These are phyloP conservation scores for Galendromus occidentalis DNA, from an alignment of 1,140 invertebrate species.

Conservation along the genomic window DNA sequence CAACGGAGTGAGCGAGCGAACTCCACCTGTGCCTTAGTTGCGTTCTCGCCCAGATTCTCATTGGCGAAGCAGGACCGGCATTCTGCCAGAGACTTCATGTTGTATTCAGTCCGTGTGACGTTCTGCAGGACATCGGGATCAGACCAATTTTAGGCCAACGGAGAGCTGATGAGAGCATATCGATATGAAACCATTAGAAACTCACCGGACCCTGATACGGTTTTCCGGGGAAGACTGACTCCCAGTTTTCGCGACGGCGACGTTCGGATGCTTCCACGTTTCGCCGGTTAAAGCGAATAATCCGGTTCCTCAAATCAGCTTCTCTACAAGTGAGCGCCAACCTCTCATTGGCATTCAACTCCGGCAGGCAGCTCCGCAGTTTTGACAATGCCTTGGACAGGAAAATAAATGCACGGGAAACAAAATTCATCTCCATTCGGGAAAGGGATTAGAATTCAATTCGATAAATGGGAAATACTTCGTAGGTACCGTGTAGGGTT, in stretches of 20 bases:
- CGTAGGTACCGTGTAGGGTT: neutral
- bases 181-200: neutral
- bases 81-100: neutral
- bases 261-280: neutral
- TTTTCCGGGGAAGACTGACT: neutral
- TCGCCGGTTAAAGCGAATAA: neutral
- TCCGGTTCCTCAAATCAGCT: neutral
- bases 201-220: neutral
- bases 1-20: neutral
- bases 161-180: neutral
- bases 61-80: neutral
- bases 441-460: too few relatives aligned
- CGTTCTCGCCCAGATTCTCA: neutral
- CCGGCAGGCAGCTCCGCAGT: neutral
- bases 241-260: neutral
- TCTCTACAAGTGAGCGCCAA: neutral
- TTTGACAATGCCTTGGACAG: neutral
- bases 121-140: neutral
- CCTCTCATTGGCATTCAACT: neutral
- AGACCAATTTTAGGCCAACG: neutral
- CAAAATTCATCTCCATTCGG: too few relatives aligned
- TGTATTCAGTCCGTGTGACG: neutral
- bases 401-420: too few relatives aligned
- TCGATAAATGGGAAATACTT: too few relatives aligned
- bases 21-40: neutral